phyloP scores from a whole-genome alignment of 2,113 vertebrate species.

The Chaetops frenatus region DNA sequence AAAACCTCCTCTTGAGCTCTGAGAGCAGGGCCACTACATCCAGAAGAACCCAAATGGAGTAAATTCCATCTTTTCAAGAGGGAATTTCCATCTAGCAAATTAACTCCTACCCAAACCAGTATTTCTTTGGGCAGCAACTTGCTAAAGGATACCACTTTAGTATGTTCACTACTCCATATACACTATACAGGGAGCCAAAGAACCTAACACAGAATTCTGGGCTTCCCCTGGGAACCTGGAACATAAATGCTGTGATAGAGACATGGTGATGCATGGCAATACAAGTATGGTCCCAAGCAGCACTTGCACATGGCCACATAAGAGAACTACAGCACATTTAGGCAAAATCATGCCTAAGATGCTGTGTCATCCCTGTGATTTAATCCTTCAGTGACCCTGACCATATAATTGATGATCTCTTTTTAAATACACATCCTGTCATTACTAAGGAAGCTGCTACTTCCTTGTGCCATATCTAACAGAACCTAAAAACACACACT shows the following conservation, averaged over 20 bases:
- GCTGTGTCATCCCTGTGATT: neutral
- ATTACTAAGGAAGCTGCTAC: neutral
- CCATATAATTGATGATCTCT: neutral
- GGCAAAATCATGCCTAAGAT: neutral
- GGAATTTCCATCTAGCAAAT: neutral
- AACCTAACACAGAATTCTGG: neutral
- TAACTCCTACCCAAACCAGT: neutral
- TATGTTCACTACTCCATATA: neutral
- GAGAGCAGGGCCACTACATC: neutral
- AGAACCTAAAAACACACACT: neutral
- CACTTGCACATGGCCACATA: neutral
- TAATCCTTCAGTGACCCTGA: neutral
- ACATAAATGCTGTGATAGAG: neutral
- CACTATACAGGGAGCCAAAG: neutral
- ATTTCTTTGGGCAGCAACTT: neutral
- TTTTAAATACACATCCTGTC: rapidly evolving
- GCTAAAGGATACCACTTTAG: neutral
- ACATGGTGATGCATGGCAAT: rapidly evolving
- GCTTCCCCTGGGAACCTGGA: neutral
- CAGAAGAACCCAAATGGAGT: neutral
- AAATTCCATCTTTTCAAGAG: neutral
- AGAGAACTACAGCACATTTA: neutral
- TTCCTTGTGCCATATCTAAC: neutral
- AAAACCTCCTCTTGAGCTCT: neutral
- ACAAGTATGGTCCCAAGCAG: neutral